These are phyloP conservation scores for Eupithecia inturbata DNA, from an alignment of 2,888 invertebrate species.

Conservation along the genomic window DNA sequence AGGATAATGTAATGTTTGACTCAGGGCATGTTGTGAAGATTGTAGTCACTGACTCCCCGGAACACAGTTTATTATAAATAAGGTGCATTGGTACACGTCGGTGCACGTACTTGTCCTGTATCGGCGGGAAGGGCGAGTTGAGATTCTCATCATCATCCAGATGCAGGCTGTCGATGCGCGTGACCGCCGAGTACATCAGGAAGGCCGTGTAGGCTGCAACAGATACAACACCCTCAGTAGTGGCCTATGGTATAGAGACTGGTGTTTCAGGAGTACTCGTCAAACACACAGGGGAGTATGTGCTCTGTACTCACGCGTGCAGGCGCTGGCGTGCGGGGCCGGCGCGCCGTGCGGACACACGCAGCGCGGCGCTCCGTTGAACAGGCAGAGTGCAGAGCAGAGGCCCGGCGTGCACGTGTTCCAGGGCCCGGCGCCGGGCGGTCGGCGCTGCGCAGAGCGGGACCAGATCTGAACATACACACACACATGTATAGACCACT, in stretches of 20 bases:
- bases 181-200: conserved; percentile 92
- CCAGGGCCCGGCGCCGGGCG: conserved; percentile 68
- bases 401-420: conserved; percentile 57
- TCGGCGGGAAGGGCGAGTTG: conserved; percentile 90
- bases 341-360: conserved; percentile 93
- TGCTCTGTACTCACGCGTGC: conserved; percentile 78
- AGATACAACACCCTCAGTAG: background rate
- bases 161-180: conserved; percentile 92
- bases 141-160: conserved; percentile 88
- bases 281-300: background rate
- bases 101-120: conserved; percentile 83
- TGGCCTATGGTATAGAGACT: background rate
- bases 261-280: background rate
- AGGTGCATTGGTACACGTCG: too few relatives aligned
- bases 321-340: conserved; percentile 85
- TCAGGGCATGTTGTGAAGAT: too few relatives aligned
- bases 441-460: conserved; percentile 55
- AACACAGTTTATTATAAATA: too few relatives aligned
- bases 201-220: conserved; percentile 89
- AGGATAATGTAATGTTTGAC: too few relatives aligned
- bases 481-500: background rate
- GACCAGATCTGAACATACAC: conserved; percentile 34
- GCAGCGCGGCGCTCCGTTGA: conserved; percentile 88
- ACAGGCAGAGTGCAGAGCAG: conserved; percentile 92
- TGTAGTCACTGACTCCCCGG: too few relatives aligned